These are phyloP conservation scores for Asobara japonica DNA, from an alignment of 1,140 invertebrate genomes.

Conservation along the genomic window DNA sequence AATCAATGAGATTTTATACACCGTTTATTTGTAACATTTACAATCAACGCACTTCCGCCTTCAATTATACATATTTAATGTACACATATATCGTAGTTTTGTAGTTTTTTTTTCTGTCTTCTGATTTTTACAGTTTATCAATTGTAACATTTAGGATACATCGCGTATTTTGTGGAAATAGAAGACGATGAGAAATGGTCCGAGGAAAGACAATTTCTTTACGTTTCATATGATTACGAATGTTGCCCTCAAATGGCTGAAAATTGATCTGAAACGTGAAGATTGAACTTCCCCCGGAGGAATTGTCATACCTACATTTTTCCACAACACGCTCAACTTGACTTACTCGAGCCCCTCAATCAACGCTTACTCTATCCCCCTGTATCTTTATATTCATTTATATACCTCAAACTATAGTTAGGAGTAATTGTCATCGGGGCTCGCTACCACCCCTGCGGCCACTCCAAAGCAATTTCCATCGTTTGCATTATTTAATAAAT, in stretches of 20 bases:
- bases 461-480: neutral
- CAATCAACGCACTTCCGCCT: constrained; percentile 59
- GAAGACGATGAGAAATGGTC: no score
- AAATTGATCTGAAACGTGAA: no score
- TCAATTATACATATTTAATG: constrained; percentile 61
- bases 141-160: constrained; percentile 18
- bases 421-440: neutral
- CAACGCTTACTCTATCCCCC: neutral
- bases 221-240: no score
- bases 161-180: no score
- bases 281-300: no score
- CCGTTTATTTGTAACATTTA: constrained; percentile 67
- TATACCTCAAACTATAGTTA: neutral
- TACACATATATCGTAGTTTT: constrained; percentile 49
- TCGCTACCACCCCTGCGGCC: neutral
- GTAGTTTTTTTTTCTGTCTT: constrained; percentile 19
- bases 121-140: neutral
- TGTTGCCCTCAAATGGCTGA: no score
- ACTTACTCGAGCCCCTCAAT: neutral
- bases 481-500: neutral
- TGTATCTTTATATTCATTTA: neutral
- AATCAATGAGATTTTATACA: constrained; percentile 55
- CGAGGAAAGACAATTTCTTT: no score
- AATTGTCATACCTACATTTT: no score
- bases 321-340: no score